These are phyloP conservation scores for Panulirus ornatus DNA, from an alignment of 1,140 invertebrate species.

Conservation along the genomic window DNA sequence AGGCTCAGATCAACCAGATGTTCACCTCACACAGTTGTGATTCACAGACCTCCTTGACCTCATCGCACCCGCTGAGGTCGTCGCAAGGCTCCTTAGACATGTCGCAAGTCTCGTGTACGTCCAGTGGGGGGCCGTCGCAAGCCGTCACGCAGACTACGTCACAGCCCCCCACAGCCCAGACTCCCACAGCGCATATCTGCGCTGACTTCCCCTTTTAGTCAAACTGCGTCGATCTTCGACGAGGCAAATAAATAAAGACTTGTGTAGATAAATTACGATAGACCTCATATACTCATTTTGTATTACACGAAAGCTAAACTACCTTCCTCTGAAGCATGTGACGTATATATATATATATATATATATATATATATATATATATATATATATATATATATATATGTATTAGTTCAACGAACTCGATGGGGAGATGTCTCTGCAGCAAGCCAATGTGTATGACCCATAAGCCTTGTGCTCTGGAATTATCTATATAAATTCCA, in stretches of 20 bases:
- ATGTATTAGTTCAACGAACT: background rate
- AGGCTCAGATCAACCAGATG: conserved; percentile 61
- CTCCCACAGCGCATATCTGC: conserved; percentile 51
- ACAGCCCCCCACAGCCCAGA: conserved; percentile 24
- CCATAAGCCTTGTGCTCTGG: background rate
- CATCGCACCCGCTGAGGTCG: conserved; percentile 38
- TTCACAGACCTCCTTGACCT: conserved; percentile 50
- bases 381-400: background rate
- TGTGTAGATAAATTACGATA: conserved; percentile 12
- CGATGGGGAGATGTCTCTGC: too few relatives aligned
- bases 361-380: conserved; percentile 12
- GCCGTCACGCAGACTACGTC: conserved; percentile 5
- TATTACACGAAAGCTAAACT: background rate
- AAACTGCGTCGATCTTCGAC: background rate
- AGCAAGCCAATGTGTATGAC: too few relatives aligned
- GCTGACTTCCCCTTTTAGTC: conserved; percentile 59
- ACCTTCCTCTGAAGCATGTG: background rate
- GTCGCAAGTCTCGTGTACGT: conserved; percentile 38
- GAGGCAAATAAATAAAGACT: background rate
- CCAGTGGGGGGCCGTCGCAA: conserved; percentile 17
- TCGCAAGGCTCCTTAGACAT: conserved; percentile 47
- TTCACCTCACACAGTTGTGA: conserved; percentile 59
- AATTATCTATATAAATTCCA: background rate
- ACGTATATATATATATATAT: conserved; percentile 29
- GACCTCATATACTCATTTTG: background rate